Evolutionary conservation across 2,113 vertebrate species (phyloP), one percentile per base, ranked within the genome.

Genomic region (Lontra canadensis): DNA sequence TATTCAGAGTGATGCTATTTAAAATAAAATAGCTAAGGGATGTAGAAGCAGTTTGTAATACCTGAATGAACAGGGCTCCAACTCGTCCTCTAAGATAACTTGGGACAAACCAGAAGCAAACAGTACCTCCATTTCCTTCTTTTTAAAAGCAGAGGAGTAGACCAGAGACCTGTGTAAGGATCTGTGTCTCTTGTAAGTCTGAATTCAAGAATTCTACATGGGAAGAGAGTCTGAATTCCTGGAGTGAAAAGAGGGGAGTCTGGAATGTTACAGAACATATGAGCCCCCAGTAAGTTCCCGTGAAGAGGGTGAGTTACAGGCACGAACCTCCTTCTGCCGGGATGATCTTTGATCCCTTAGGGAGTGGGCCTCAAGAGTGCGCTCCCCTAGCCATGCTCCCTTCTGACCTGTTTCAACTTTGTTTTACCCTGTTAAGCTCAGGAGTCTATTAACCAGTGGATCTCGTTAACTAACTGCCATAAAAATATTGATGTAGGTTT

Each of bases 1-100:
- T 39, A 9, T 92, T 83, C 90, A 94, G 63, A 96, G 21, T 29
- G n/a, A 81, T 79, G 67, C 26, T 91, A 31, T 93, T 96, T 63
- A 93, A 89, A 94, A 31, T 88, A n/a, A 87, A 69, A 65, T 83
- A 39, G 61, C 52, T 78, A 81, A 96, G 42, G 14, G 31, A 55
- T 29, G 63, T 4, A 61, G 92, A 65, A 52, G 88, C 18, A 57
- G 9, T 65, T 4, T 55, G 6, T 59, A 73, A 47, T 65, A 26
- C 92, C 26, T 23, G 11, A 95, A 67, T 78, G n/a, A 90, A 34
- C 4, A 29, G 79, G 39, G 39, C 29, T 86, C 63, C 52, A 34
- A 4, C 42, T 88, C 39, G 81, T 20, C 42, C 26, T 81, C 83
- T 71, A 12, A 88, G 71, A 86, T 39, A 83, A 55, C 4, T 74